Evolutionary conservation across 2,797 vertebrate genomes (phyloP).

Genomic region (Potorous gilbertii): DNA sequence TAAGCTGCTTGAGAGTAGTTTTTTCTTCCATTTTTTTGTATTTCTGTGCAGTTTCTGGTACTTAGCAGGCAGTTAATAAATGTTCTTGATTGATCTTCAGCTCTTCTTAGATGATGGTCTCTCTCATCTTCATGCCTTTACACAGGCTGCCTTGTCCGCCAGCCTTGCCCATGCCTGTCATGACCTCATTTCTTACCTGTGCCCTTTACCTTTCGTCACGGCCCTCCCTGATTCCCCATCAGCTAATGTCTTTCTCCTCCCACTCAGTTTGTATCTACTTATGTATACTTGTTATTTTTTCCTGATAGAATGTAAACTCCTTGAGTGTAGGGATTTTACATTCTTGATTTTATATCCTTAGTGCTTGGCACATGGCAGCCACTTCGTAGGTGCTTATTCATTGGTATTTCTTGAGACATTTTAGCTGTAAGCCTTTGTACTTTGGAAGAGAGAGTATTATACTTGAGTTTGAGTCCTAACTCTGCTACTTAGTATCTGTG

Average conservation of each 20-base stretch:
- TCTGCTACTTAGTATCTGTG: not conserved
- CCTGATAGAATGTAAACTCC: not conserved
- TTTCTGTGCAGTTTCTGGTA: too few species aligned
- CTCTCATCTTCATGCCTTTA: not conserved
- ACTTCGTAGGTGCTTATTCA: conserved; percentile 7
- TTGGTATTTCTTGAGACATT: conserved; percentile 38
- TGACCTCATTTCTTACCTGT: not conserved
- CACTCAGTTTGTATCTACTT: not conserved
- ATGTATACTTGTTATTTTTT: not conserved
- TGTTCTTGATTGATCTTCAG: too few species aligned
- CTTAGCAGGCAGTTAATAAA: too few species aligned
- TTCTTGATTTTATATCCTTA: not conserved
- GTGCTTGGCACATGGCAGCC: not conserved
- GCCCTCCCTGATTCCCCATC: not conserved
- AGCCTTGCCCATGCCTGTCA: too few species aligned
- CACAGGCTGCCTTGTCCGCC: not conserved
- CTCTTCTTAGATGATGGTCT: not conserved
- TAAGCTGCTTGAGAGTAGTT: too few species aligned
- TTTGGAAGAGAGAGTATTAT: not conserved
- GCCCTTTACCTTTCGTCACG: not conserved
- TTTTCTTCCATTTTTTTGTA: too few species aligned
- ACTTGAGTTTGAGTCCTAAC: not conserved
- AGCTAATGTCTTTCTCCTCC: not conserved
- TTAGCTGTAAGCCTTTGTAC: not conserved
- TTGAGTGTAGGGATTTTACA: not conserved